Conservation (phyloP, 2,888 invertebrate species). For the Scaptodrosophila latifasciaeformis region DNA sequence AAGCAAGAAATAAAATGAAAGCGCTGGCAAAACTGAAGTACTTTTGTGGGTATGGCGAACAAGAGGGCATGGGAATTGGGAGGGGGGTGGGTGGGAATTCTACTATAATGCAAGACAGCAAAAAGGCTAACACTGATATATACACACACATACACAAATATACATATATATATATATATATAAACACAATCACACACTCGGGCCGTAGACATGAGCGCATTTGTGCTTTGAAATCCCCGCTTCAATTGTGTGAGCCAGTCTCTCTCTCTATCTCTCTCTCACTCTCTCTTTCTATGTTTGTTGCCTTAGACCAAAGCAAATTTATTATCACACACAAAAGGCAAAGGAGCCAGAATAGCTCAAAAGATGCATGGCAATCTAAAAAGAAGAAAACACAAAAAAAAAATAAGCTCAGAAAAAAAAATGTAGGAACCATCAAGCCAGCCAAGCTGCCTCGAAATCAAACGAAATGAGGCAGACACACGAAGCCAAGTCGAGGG, state of each 20-base stretch:
- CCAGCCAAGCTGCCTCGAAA: slow-evolving; percentile 32
- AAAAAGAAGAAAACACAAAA: slow-evolving; percentile 37
- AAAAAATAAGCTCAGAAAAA: too few species aligned
- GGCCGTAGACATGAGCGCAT: slow-evolving; percentile 3
- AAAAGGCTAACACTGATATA: slow-evolving; percentile 25
- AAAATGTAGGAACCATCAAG: not conserved
- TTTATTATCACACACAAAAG: slow-evolving; percentile 68
- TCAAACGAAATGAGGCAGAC: slow-evolving; percentile 64
- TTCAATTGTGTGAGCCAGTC: too few species aligned
- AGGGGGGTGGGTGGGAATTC: slow-evolving; percentile 15
- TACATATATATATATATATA: slow-evolving; percentile 2
- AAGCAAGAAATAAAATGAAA: slow-evolving; percentile 25
- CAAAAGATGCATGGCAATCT: slow-evolving; percentile 43
- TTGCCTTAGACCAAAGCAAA: slow-evolving; percentile 67
- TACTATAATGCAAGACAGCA: slow-evolving; percentile 39
- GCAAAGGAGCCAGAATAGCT: slow-evolving; percentile 37
- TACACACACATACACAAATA: too few species aligned
- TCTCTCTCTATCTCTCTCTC: too few species aligned
- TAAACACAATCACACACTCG: not conserved
- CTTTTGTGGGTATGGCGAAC: not conserved
- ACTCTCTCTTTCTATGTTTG: too few species aligned
- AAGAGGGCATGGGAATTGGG: not conserved
- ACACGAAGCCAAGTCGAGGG: slow-evolving; percentile 17
- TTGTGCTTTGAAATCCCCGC: slow-evolving; percentile 4
- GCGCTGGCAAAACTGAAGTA: slow-evolving; percentile 12